Evolutionary conservation across 2,797 vertebrate species (phyloP).

Genomic region (Catamblyrhynchus diadema): DNA sequence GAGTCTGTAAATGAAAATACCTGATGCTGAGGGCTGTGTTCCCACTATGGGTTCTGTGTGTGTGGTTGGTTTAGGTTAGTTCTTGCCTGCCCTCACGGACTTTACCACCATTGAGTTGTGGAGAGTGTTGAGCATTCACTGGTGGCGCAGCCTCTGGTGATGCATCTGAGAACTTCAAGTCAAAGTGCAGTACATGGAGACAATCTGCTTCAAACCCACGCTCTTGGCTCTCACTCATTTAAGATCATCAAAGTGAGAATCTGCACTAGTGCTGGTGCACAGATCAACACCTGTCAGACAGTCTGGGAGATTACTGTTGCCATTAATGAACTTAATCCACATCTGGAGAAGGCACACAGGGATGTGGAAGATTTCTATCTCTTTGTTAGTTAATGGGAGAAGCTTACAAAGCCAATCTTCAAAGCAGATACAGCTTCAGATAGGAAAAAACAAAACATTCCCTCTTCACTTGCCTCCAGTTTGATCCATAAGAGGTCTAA

Average conservation of each 20-base stretch:
- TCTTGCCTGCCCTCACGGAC: background rate
- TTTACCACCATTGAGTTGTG: background rate
- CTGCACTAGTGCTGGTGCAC: background rate
- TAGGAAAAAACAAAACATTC: background rate
- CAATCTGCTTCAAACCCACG: background rate
- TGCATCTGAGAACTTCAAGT: background rate
- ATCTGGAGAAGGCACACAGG: slow-evolving; percentile 7
- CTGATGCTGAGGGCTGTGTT: background rate
- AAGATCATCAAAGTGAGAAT: slow-evolving; percentile 4
- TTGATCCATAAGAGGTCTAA: background rate
- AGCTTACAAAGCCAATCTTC: slow-evolving; percentile 22
- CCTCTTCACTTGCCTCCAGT: background rate
- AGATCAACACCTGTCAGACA: slow-evolving; percentile 43
- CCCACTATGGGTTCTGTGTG: background rate
- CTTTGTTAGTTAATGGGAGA: slow-evolving; percentile 41
- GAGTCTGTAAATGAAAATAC: background rate
- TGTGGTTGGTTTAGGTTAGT: background rate
- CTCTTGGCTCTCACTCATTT: background rate
- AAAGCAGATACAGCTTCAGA: slow-evolving; percentile 28
- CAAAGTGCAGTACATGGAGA: background rate
- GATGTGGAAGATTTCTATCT: slow-evolving; percentile 36
- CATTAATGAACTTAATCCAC: slow-evolving; percentile 5
- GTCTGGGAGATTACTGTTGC: background rate
- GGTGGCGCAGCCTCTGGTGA: background rate
- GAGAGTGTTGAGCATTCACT: background rate